A percentile compares a stretch with the other conserved stretches of the same genome.
These are phyloP conservation scores for Rhimphoctona megacephalus DNA, from an alignment of 2,888 invertebrate species.

Conservation along the genomic window DNA sequence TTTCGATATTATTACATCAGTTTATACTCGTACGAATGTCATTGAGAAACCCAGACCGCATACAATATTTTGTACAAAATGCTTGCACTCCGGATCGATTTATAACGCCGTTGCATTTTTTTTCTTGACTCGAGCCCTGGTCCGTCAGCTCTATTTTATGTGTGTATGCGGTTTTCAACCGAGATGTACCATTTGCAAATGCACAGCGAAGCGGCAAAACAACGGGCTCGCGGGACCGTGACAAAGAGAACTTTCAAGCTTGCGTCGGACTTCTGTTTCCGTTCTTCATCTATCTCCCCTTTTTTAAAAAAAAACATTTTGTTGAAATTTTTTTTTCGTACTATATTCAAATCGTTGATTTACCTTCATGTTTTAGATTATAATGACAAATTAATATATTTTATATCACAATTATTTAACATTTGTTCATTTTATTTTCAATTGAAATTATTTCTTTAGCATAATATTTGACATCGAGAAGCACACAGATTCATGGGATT, in stretches of 20 bases:
- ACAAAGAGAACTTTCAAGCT: constrained; percentile 58
- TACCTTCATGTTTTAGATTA: neutral
- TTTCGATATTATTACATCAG: neutral
- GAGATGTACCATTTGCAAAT: constrained; percentile 49
- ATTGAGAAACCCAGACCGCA: neutral
- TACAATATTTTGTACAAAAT: neutral
- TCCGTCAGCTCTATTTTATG: constrained; percentile 26
- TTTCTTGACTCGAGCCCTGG: constrained; percentile 2
- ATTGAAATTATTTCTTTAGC: neutral
- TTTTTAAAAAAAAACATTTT: constrained; percentile 23
- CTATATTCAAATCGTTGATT: neutral
- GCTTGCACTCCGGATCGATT: neutral
- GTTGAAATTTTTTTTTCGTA: constrained; percentile 1
- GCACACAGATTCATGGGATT: neutral
- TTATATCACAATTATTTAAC: neutral
- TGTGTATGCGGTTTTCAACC: constrained; percentile 20
- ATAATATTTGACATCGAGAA: neutral
- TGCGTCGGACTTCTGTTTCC: constrained; percentile 43
- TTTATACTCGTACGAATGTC: neutral
- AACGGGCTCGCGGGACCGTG: constrained; percentile 57
- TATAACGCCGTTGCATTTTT: constrained; percentile 14
- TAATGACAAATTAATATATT: neutral
- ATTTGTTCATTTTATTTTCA: neutral
- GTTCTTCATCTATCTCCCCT: constrained; percentile 14
- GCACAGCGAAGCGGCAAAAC: constrained; percentile 57